Base-by-base conservation (phyloP, 2,113 vertebrate genomes). In the Arothron firmamentum region DNA sequence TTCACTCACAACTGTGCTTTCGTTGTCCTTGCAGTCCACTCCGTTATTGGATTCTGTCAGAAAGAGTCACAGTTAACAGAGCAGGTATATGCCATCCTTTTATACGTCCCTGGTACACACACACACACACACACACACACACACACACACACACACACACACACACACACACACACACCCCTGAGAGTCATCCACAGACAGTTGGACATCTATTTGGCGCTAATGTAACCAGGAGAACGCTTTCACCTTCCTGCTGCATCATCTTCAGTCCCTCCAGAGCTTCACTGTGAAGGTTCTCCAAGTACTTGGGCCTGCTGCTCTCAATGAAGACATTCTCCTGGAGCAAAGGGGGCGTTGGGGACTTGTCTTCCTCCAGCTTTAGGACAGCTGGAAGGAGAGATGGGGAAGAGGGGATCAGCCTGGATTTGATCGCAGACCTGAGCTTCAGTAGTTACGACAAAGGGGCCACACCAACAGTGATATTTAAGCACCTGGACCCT, bases 251-350 rank as follows among this genome's bases (percentile, higher is more conserved):
- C 70, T 94, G 90, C 82, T 95, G 96, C 31, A 93, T 88, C 66
- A 94, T 93, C 76, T 95, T 95, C 21, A 98, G 86, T 0, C 95
- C 95, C 59, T 94, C 90, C 85, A 91, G 92, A 6, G 96, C 96
- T 88, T 98, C 94, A 0, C 74, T 91, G 86, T 97, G 95, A 50
- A 99, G 91, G 77, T 96, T 94, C 70, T 97, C 92, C 70, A 99
- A 84, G 82, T 96, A 91, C 16, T 93, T 90, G 0, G 93, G 90
- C 15, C 94, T 90, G 34, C 85, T 90, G 46, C 79, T 86, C 78
- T 97, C 95, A 52, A 94, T 92, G 87, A 99, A 99, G 55, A 96
- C 92, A 9, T 99, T 98, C 88, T 97, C 94, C 28, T 90, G 93
- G 60, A 93, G 82, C 41, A 90, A 75, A 0, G 56, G 88, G 56